A percentile compares a stretch with the other conserved stretches of the same genome.
Conservation (phyloP, 2,888 invertebrate species). For the Panopea generosa region DNA sequence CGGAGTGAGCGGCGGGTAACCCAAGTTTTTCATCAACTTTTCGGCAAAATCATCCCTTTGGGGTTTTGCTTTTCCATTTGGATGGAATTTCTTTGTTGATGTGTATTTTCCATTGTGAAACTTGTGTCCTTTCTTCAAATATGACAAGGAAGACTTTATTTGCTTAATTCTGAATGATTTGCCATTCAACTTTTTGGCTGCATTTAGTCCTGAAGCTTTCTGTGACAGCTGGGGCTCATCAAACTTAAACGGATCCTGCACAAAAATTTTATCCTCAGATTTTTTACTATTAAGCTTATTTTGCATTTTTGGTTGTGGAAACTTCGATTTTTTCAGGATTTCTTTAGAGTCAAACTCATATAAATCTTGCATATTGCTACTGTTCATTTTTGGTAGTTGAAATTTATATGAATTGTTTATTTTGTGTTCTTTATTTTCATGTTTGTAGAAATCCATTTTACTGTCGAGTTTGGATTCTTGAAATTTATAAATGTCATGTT, state of each 20-base stretch:
- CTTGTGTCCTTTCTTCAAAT: constrained; percentile 35
- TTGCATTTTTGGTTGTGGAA: no score
- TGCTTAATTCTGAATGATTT: constrained; percentile 20
- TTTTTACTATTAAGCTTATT: no score
- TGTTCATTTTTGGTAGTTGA: no score
- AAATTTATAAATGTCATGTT: no score
- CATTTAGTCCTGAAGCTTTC: not conserved
- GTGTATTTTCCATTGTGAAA: constrained; percentile 19
- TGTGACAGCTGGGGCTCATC: constrained; percentile 11
- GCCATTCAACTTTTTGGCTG: constrained; percentile 19
- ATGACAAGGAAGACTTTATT: constrained; percentile 23
- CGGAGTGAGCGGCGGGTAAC: constrained; percentile 41
- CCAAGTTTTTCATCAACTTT: constrained; percentile 53
- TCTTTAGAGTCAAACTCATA: no score
- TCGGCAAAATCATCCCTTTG: constrained; percentile 45
- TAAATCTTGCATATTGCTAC: no score
- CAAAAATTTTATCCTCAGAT: not conserved
- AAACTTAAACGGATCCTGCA: constrained; percentile 7
- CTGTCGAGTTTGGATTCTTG: no score
- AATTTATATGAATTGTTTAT: no score
- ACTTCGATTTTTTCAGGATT: no score
- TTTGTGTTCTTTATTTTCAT: no score
- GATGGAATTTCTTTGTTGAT: constrained; percentile 16
- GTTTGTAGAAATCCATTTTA: no score
- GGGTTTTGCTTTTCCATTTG: constrained; percentile 10